Evolutionary conservation across 2,888 invertebrate species (phyloP), one percentile per base, ranked within the genome.

Genomic region (Ditylenchus weischeri): DNA sequence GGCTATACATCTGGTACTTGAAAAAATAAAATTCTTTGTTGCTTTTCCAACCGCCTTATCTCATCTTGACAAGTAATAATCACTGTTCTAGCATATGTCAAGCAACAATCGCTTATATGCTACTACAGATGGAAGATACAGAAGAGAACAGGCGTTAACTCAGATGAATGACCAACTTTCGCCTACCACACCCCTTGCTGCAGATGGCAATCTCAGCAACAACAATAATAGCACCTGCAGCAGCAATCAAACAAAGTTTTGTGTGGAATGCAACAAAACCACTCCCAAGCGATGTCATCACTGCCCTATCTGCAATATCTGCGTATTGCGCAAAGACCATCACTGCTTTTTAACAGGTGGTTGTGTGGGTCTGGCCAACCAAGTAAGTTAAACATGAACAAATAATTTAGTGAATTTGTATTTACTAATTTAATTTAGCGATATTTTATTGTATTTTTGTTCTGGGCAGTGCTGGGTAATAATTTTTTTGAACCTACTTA

Each of bases 291-390:
- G 84, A 23, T 77, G 83, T 43, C 83, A 84, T 62, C 85, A 85
- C 72, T 85, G 85, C 69, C 79, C 83, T 5, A 71, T 85, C 13
- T 85, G 85, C 70, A 72, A 84, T 21, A 70, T 69, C 47, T 85
- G 85, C 69, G 79, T 85, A 13, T 71, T 85, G 18, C 83, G 84
- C 18, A 82, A 84, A 59, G 85, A 85, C 72, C 85, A 85, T 68
- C 85, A 85, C 68, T 85, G 85, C 71, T 84, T 84, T 62, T 80
- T 85, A 68, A 78, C 79, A 10, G 80, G 80, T 15, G 83, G 83
- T 38, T 85, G 85, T 71, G 82, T 85, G 0, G 85, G 85, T 0
- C 79, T 84, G 60, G 83, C 84, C 64, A 85, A 85, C 75, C 85
- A 80, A 69, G 79, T 79, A 48, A 36, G 35, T 43, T 43, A 6